phyloP scores from a whole-genome alignment of 2,797 vertebrate genomes.

The Neoniphon sammara region DNA sequence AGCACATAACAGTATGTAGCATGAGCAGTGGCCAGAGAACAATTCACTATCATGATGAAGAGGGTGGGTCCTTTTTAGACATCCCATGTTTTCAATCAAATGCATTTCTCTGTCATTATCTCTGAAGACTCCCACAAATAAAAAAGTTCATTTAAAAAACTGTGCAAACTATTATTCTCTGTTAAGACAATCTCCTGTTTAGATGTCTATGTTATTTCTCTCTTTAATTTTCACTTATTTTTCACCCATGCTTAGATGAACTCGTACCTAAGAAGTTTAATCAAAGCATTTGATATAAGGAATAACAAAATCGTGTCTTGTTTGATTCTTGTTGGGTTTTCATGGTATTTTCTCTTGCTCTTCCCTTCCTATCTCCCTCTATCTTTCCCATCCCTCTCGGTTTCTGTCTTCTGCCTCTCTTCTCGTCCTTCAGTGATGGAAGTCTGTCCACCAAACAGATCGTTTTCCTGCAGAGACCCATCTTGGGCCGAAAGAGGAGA shows the following conservation, averaged over 20 bases:
- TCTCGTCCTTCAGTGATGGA: conserved; percentile 87
- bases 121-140: too few relatives aligned
- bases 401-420: conserved; percentile 20
- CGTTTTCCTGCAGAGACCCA: conserved; percentile 97
- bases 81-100: not conserved
- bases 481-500: conserved; percentile 91
- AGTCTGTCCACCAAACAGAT: conserved; percentile 97
- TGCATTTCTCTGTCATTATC: not conserved
- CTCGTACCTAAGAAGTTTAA: not conserved
- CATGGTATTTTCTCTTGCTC: not conserved
- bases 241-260: conserved; percentile 10
- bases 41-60: conserved; percentile 42
- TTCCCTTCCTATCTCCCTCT: not conserved
- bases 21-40: conserved; percentile 21
- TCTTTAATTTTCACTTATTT: not conserved
- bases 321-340: not conserved
- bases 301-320: not conserved
- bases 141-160: conserved; percentile 15
- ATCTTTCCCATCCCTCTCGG: not conserved
- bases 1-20: conserved; percentile 57
- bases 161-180: conserved; percentile 8
- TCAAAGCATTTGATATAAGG: not conserved
- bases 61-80: not conserved
- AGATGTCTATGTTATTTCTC: not conserved
- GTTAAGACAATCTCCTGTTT: not conserved